Base-by-base conservation (phyloP, 2,113 vertebrate genomes). In the Daphoenositta chrysoptera region DNA sequence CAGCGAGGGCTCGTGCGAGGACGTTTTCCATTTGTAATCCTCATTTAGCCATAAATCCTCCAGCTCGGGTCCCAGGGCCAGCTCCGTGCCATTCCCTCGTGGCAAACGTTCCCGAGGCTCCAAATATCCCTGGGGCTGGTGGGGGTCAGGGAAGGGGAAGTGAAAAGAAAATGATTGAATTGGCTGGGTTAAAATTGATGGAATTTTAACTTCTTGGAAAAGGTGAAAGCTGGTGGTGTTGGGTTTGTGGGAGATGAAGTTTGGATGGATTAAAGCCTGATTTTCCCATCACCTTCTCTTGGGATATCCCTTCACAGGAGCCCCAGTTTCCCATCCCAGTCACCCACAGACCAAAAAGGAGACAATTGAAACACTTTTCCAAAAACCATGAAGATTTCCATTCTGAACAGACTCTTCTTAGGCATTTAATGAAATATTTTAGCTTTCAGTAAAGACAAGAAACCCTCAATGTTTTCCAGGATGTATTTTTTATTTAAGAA, bases 1-100 rank as follows among this genome's bases (percentile, higher is more conserved):
- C 80, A 0, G 10, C 45, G 35, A 13, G 90, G 92, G 64, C 66
- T 40, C 3, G 22, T 71, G 82, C 8, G 4, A 80, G 94, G 90
- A 61, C 83, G 15, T 2, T 90, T 88, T 86, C 95, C 86, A 65
- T 54, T 73, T 70, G 88, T 28, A 70, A 94, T 22, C 54, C 33
- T 65, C 9, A 66, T 73, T 66, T 2, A 16, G 71, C 23, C 79
- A 42, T 53, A 80, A 93, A 75, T 87, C 5, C 69, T 89, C 56
- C 77, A 68, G 37, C 76, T 20, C 17, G 26, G 23, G 27, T 6
- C 47, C 7, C 40, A 4, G 15, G 54, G 24, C 83, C 80, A 89
- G 83, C 83, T 75, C 57, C 0, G 4, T 61, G 83, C 83, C 71
- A 2, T 68, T 77, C 64, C 8, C 72, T 70, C 50, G 0, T 39